A percentile compares a stretch with the other conserved stretches of the same genome.
Evolutionary conservation across 2,113 vertebrate genomes (phyloP).

Genomic region (Apistogramma diplotaenia): DNA sequence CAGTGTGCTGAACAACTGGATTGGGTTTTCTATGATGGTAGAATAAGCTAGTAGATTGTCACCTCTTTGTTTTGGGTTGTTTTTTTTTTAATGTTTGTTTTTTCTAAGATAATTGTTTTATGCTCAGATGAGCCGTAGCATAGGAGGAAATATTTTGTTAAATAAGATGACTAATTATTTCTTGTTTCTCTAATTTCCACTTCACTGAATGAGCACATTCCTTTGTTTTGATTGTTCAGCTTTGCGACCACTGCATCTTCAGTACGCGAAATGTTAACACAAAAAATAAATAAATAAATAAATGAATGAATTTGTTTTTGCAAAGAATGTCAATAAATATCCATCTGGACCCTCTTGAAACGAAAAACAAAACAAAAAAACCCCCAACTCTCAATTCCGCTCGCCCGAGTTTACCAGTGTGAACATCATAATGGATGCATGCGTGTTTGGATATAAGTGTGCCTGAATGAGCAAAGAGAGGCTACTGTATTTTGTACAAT

Average conservation of each 20-base stretch:
- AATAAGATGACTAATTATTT: constrained; percentile 55
- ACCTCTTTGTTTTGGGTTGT: constrained; percentile 47
- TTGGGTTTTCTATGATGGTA: constrained; percentile 67
- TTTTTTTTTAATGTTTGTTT: constrained; percentile 35
- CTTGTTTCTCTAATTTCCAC: constrained; percentile 40
- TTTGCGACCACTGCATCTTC: constrained; percentile 38
- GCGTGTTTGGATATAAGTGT: constrained; percentile 28
- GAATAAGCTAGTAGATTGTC: constrained; percentile 73
- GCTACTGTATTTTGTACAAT: constrained; percentile 58
- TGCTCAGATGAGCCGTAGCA: constrained; percentile 62
- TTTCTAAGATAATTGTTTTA: constrained; percentile 62
- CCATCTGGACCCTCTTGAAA: constrained; percentile 9
- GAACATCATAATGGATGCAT: constrained; percentile 3
- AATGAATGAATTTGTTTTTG: constrained; percentile 14
- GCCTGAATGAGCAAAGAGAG: constrained; percentile 14
- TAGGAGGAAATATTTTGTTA: constrained; percentile 67
- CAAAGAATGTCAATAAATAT: constrained; percentile 19
- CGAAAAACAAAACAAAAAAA: not conserved
- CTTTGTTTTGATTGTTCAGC: constrained; percentile 22
- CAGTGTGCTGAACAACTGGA: constrained; percentile 62
- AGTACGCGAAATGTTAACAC: constrained; percentile 38
- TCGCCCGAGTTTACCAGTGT: constrained; percentile 17
- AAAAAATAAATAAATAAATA: constrained; percentile 31
- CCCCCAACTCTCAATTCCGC: not conserved
- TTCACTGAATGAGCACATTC: constrained; percentile 19